phyloP scores from a whole-genome alignment of 2,888 invertebrate genomes.

The Eristalinus sepulchralis region DNA sequence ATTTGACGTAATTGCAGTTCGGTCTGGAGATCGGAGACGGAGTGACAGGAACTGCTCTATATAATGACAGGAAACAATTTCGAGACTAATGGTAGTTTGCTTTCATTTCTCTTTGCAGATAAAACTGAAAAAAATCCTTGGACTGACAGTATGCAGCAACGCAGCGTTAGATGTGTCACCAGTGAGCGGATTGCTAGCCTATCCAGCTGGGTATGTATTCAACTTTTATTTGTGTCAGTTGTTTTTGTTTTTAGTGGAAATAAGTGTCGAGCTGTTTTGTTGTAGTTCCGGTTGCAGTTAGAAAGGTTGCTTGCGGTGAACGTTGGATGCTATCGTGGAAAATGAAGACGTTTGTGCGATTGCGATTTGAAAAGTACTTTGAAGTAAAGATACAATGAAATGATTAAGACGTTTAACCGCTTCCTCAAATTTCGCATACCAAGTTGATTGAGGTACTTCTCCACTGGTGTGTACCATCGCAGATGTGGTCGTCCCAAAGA shows the following conservation, averaged over 20 bases:
- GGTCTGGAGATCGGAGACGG: neutral
- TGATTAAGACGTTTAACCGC: too few species aligned
- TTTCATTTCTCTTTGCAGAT: slow-evolving; percentile 86
- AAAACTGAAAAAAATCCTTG: slow-evolving; percentile 95
- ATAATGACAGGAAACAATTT: slow-evolving; percentile 33
- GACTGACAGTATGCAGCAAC: slow-evolving; percentile 96
- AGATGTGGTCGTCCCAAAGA: too few species aligned
- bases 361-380: neutral
- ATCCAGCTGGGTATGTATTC: slow-evolving; percentile 95
- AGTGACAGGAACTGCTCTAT: neutral
- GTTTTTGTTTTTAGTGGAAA: neutral
- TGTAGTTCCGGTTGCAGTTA: neutral
- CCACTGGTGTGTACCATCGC: too few species aligned
- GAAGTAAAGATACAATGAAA: too few species aligned
- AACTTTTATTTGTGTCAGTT: neutral
- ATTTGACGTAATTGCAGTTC: slow-evolving; percentile 21
- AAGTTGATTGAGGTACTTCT: too few species aligned
- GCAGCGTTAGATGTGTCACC: slow-evolving; percentile 95
- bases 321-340: neutral
- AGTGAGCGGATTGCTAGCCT: slow-evolving; percentile 93
- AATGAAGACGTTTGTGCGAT: neutral
- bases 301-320: neutral
- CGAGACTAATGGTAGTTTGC: neutral
- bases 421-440: too few species aligned
- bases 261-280: neutral